Conservation (phyloP, 1,140 invertebrate species). For the Bradynema listronoti region DNA sequence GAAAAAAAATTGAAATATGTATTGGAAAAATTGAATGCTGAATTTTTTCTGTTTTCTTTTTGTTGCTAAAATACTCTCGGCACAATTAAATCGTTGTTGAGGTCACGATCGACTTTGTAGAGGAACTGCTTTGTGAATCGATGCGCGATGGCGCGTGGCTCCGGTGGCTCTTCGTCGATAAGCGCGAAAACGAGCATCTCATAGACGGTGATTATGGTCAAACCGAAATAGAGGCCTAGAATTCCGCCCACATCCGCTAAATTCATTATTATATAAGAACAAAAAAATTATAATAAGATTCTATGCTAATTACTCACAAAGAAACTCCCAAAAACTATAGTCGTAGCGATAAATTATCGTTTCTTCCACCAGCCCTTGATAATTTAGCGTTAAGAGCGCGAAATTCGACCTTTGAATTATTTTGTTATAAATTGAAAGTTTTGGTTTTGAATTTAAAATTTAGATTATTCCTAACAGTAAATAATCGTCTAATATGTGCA, state of each 20-base stretch:
- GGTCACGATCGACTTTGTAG: constrained; percentile 8
- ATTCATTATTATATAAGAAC: constrained; percentile 4
- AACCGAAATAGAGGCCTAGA: constrained; percentile 38
- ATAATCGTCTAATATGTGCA: no score
- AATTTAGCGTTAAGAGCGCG: constrained; percentile 12
- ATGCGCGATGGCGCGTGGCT: neutral
- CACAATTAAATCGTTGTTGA: no score
- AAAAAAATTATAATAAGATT: constrained; percentile 2
- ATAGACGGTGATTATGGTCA: constrained; percentile 38
- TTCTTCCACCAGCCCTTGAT: constrained; percentile 12
- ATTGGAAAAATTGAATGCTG: no score
- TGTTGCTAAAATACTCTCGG: no score
- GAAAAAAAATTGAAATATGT: no score
- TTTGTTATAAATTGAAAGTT: no score
- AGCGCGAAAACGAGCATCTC: constrained; percentile 30
- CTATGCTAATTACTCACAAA: constrained; percentile 20
- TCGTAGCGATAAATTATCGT: constrained; percentile 29
- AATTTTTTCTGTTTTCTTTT: no score
- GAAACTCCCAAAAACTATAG: constrained; percentile 31
- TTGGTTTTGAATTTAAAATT: no score
- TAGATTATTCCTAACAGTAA: no score
- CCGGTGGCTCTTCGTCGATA: constrained; percentile 15
- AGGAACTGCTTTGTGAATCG: constrained; percentile 2
- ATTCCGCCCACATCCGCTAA: constrained; percentile 38
- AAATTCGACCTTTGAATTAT: constrained; percentile 16